phyloP scores from a whole-genome alignment of 2,113 vertebrate species.

The Psophia crepitans region DNA sequence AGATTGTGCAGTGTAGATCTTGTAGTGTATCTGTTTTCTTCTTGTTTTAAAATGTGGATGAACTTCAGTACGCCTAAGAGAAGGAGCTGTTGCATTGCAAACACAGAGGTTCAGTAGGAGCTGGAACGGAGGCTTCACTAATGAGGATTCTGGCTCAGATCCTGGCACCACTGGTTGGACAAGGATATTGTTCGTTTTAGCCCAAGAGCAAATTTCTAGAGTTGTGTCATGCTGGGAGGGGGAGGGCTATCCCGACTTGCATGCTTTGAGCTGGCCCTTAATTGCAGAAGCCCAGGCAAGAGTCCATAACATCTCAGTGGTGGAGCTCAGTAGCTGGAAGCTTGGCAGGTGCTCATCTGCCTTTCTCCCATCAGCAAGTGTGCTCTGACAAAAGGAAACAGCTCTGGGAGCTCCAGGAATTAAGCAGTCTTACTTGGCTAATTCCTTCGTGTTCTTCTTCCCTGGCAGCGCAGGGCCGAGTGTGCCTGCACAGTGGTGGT shows the following conservation, averaged over 20 bases:
- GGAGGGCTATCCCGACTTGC: not conserved
- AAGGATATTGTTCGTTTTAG: constrained; percentile 40
- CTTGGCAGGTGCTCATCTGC: constrained; percentile 20
- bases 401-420: not conserved
- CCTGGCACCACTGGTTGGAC: constrained; percentile 50
- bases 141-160: constrained; percentile 42
- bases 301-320: not conserved
- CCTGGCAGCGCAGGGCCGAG: fast-evolving
- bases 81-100: not conserved
- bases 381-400: not conserved
- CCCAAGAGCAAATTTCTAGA: constrained; percentile 39
- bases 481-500: not conserved
- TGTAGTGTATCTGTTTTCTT: not conserved
- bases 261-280: not conserved
- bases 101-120: not conserved
- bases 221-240: constrained; percentile 25
- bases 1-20: not conserved
- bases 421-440: not conserved
- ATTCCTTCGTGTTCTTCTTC: not conserved
- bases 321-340: constrained; percentile 22
- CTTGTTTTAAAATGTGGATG: not conserved
- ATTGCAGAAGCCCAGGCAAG: constrained; percentile 16
- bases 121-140: not conserved
- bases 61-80: not conserved
- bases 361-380: not conserved